phyloP scores from a whole-genome alignment of 2,888 invertebrate genomes.

The Dolichopus griseipennis region DNA sequence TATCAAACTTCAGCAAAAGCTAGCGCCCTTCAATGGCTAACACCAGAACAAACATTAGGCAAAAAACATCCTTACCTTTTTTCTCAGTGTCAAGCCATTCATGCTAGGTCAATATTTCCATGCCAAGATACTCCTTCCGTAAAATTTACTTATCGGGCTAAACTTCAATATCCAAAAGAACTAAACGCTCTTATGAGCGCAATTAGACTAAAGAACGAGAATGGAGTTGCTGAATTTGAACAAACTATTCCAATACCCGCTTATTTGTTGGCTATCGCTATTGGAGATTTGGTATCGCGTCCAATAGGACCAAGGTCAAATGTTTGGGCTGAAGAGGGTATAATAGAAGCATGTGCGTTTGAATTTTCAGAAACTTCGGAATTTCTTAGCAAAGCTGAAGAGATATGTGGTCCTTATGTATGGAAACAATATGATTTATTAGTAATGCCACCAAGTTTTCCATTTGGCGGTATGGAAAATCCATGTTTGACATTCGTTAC shows the following conservation, averaged over 20 bases:
- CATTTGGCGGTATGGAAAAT: slow-evolving; percentile 96
- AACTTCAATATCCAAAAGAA: slow-evolving; percentile 60
- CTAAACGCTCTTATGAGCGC: slow-evolving; percentile 87
- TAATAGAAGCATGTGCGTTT: slow-evolving; percentile 71
- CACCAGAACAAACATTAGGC: slow-evolving; percentile 77
- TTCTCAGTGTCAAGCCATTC: slow-evolving; percentile 80
- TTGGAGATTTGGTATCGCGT: slow-evolving; percentile 68
- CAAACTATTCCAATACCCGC: slow-evolving; percentile 79
- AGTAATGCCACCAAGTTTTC: slow-evolving; percentile 82
- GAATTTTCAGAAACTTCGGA: slow-evolving; percentile 84
- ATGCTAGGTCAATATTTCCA: slow-evolving; percentile 80
- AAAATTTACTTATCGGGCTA: slow-evolving; percentile 74
- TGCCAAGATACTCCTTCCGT: slow-evolving; percentile 89
- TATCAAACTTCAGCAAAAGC: slow-evolving; percentile 70
- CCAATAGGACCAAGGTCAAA: slow-evolving; percentile 66
- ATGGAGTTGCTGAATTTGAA: slow-evolving; percentile 50
- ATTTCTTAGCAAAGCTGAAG: slow-evolving; percentile 73
- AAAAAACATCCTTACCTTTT: slow-evolving; percentile 78
- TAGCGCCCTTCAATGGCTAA: slow-evolving; percentile 83
- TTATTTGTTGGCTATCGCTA: slow-evolving; percentile 83
- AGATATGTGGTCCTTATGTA: slow-evolving; percentile 77
- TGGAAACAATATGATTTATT: slow-evolving; percentile 86
- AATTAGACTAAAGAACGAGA: slow-evolving; percentile 45
- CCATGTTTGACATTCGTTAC: slow-evolving; percentile 93
- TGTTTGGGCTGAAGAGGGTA: slow-evolving; percentile 85